phyloP scores from a whole-genome alignment of 2,797 vertebrate species.

The Alfaro cultratus region DNA sequence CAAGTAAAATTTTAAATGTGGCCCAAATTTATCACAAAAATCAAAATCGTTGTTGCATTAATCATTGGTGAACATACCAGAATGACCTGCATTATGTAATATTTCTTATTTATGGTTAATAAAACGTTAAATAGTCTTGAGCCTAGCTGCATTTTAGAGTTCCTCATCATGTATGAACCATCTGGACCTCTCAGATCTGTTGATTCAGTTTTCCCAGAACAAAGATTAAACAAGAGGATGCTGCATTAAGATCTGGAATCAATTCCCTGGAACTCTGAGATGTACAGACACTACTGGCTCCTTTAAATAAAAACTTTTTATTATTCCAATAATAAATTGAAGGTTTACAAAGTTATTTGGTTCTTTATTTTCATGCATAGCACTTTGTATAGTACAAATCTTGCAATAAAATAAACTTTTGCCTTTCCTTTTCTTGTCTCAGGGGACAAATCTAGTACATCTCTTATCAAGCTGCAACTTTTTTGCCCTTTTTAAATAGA shows the following conservation, averaged over 20 bases:
- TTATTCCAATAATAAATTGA: background rate
- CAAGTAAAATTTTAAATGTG: background rate
- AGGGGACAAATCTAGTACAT: background rate
- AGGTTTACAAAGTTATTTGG: background rate
- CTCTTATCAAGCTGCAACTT: background rate
- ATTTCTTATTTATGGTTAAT: background rate
- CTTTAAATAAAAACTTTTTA: background rate
- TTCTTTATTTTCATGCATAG: background rate
- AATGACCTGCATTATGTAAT: conserved; percentile 11
- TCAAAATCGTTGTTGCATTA: conserved; percentile 18
- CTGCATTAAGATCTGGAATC: background rate
- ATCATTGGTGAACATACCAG: conserved; percentile 47
- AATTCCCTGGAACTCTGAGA: background rate
- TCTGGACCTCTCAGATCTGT: background rate
- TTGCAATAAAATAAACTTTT: background rate
- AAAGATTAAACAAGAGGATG: background rate
- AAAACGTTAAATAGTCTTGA: background rate
- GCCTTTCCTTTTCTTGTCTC: background rate
- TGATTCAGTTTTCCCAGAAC: background rate
- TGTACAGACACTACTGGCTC: background rate
- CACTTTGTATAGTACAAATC: background rate
- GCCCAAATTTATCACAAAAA: conserved; percentile 32
- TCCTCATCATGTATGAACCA: background rate
- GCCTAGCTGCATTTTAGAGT: background rate
- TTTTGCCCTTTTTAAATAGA: background rate